Base-by-base conservation (phyloP, 2,797 vertebrate species). In the Smutsia gigantea region DNA sequence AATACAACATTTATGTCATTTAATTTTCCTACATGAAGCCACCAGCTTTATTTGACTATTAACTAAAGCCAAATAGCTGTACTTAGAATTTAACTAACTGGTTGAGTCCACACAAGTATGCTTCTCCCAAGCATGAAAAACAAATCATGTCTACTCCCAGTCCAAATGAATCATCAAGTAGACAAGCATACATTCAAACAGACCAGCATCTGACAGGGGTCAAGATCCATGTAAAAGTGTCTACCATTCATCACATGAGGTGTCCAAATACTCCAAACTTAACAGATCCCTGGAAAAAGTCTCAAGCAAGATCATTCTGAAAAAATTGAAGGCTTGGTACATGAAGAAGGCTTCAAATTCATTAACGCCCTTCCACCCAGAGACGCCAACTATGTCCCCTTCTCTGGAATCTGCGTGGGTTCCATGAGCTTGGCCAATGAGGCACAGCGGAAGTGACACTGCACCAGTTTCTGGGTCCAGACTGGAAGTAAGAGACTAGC, bases 1-100 rank as follows among this genome's bases (percentile, higher is more conserved):
- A 88, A 93, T 46, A 34, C 42, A 90, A 83, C 4, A 27, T 13
- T 66, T 51, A 81, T 51, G 64, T 39, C 63, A 93, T 75, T 89
- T 77, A 5, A 9, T 96, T 92, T 61, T 87, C 69, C 61, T 72
- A 66, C 59, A 81, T 51, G 13, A 83, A 74, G 42, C 39, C 63
- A 92, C 31, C n/a, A 63, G 49, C 12, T 88, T 71, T 55, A 86
- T 64, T 82, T 87, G 19, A 68, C 34, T 84, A 72, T 57, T 82
- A 83, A 94, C 31, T 27, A 11, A 86, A 87, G 18, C 6, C 18
- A 34, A 55, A 69, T 42, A 83, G 37, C 69, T 37, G 78, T 46
- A 46, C 51, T 83, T 87, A 94, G 57, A 91, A 86, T 87, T 77
- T 63, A 95, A 29, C 31, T 37, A 71, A 78, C 55, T 57, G 78